These are phyloP conservation scores for Chloroclysta siterata DNA, from an alignment of 2,888 invertebrate genomes.

Conservation along the genomic window DNA sequence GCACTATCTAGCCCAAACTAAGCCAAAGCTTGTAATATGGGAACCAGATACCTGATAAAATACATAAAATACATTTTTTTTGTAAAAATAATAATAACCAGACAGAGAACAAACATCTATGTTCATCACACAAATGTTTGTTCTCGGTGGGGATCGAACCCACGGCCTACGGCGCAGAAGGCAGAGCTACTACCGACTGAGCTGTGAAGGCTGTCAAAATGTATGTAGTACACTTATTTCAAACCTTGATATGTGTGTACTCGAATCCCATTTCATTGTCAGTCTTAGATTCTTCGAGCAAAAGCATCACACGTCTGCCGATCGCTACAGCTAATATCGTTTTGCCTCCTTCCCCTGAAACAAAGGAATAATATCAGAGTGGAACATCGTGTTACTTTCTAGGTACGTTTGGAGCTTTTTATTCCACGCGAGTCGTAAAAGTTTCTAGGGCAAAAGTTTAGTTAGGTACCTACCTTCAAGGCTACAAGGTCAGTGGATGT, in stretches of 20 bases:
- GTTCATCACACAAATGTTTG: too few species aligned
- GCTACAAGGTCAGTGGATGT: slow-evolving; percentile 6
- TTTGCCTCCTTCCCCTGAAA: slow-evolving; percentile 71
- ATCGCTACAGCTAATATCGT: slow-evolving; percentile 74
- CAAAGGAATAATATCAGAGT: slow-evolving; percentile 12
- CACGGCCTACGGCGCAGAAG: too few species aligned
- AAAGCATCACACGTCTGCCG: slow-evolving; percentile 72
- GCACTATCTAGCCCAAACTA: too few species aligned
- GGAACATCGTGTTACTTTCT: not conserved
- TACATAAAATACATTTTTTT: too few species aligned
- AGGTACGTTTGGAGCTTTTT: slow-evolving; percentile 5
- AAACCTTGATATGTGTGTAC: slow-evolving; percentile 81
- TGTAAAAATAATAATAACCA: too few species aligned
- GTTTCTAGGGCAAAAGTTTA: slow-evolving; percentile 16
- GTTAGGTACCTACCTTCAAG: slow-evolving; percentile 2
- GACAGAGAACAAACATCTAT: too few species aligned
- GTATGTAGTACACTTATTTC: too few species aligned
- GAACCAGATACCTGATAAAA: too few species aligned
- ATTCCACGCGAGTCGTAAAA: slow-evolving; percentile 16
- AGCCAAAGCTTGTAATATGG: too few species aligned
- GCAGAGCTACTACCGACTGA: too few species aligned
- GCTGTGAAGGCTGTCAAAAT: too few species aligned
- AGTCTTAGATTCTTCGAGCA: slow-evolving; percentile 77
- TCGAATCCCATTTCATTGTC: slow-evolving; percentile 81
- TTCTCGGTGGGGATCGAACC: too few species aligned